These are phyloP conservation scores for Nymphalis polychloros DNA, from an alignment of 2,888 invertebrate genomes.

Conservation along the genomic window DNA sequence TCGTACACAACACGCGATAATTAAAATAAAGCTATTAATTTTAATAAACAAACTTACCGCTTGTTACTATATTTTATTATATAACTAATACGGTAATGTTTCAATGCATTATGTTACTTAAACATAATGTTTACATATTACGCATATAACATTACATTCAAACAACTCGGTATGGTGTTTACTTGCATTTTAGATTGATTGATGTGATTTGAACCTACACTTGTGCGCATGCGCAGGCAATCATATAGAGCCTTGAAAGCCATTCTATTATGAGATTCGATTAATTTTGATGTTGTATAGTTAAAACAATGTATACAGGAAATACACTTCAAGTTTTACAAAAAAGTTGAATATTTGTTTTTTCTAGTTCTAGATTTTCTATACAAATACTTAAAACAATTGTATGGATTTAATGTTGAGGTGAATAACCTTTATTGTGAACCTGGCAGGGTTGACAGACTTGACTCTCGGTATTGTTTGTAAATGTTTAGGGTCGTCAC, in stretches of 20 bases:
- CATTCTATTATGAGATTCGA: conserved; percentile 10
- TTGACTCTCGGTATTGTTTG: conserved; percentile 14
- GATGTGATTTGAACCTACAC: conserved; percentile 19
- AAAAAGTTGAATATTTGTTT: background rate
- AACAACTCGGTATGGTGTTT: conserved; percentile 13
- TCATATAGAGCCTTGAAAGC: conserved; percentile 15
- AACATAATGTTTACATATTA: background rate
- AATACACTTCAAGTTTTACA: background rate
- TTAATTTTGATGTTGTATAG: background rate
- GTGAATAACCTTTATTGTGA: conserved; percentile 20
- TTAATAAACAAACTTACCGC: no score
- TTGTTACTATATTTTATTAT: no score
- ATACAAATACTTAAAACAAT: conserved; percentile 5
- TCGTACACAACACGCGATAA: no score
- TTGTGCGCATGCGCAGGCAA: conserved; percentile 13
- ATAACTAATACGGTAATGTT: background rate
- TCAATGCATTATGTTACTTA: background rate
- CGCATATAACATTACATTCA: background rate
- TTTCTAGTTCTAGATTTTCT: background rate
- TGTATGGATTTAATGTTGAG: conserved; percentile 8
- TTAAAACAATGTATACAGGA: background rate
- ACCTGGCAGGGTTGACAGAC: conserved; percentile 20
- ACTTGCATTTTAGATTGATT: conserved; percentile 24
- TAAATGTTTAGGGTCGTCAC: conserved; percentile 16
- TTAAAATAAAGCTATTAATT: no score